Conservation (phyloP, 2,888 invertebrate species). For the Drosophila testacea region DNA sequence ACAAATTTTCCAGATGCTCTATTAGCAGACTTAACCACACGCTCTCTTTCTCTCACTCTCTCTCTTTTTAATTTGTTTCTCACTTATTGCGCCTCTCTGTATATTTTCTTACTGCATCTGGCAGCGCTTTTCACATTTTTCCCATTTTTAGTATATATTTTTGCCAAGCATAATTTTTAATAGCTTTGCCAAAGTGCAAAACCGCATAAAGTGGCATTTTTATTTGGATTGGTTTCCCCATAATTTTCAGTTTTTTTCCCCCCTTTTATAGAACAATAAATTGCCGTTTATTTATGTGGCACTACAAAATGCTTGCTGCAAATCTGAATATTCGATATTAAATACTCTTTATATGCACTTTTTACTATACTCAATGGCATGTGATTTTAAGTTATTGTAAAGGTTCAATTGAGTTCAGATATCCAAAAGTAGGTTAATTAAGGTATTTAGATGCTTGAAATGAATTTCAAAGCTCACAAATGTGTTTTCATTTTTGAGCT, state of each 20-base stretch:
- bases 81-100: background rate
- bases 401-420: conserved; percentile 19
- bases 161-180: conserved; percentile 71
- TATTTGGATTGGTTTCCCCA: conserved; percentile 24
- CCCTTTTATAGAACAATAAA: conserved; percentile 53
- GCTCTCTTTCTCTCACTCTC: conserved; percentile 4
- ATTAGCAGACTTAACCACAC: conserved; percentile 7
- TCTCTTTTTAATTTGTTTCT: background rate
- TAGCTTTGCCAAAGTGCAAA: conserved; percentile 70
- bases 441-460: background rate
- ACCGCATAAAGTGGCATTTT: conserved; percentile 67
- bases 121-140: conserved; percentile 20
- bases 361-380: background rate
- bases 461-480: background rate
- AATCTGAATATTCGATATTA: conserved; percentile 34
- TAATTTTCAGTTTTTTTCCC: conserved; percentile 16
- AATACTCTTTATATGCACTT: conserved; percentile 22
- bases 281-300: conserved; percentile 70
- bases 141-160: conserved; percentile 32
- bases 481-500: background rate
- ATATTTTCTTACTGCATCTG: conserved; percentile 45
- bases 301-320: conserved; percentile 51
- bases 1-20: conserved; percentile 76
- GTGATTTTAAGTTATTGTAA: conserved; percentile 25
- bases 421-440: background rate